Conservation (phyloP, 2,888 invertebrate genomes). For the Cataglyphis albicans region DNA sequence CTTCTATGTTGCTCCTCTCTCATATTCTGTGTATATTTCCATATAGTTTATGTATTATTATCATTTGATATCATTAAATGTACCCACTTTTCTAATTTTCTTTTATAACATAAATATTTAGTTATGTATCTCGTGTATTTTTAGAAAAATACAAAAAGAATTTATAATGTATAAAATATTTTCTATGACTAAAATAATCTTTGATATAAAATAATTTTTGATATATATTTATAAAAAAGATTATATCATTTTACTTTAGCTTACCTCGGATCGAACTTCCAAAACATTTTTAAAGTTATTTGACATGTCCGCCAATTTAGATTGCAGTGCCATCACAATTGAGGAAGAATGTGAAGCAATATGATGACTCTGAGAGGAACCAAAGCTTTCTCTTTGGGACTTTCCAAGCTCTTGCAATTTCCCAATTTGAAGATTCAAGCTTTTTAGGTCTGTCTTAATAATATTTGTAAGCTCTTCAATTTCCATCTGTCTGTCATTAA, state of each 20-base stretch:
- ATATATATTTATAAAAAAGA: neutral
- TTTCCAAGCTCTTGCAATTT: constrained; percentile 93
- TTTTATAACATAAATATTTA: neutral
- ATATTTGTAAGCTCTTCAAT: constrained; percentile 99
- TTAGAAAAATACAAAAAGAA: neutral
- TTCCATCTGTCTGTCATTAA: constrained; percentile 98
- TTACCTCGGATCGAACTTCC: constrained; percentile 97
- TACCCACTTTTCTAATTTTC: neutral
- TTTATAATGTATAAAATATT: constrained; percentile 14
- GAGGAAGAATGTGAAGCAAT: constrained; percentile 97
- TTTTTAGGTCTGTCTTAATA: constrained; percentile 97
- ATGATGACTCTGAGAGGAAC: constrained; percentile 89
- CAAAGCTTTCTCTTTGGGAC: constrained; percentile 88
- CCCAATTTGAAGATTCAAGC: constrained; percentile 98
- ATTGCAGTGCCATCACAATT: constrained; percentile 96
- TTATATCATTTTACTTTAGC: constrained; percentile 7
- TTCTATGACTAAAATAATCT: neutral
- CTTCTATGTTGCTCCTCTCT: constrained; percentile 97
- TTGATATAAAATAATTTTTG: too few species aligned
- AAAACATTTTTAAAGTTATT: constrained; percentile 99
- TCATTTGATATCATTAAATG: neutral
- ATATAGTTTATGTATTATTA: constrained; percentile 30
- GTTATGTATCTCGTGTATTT: neutral
- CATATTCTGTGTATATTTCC: constrained; percentile 89
- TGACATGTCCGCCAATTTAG: constrained; percentile 98